Evolutionary conservation across 2,888 invertebrate species (phyloP).

Genomic region (Sarcophaga caerulescens): DNA sequence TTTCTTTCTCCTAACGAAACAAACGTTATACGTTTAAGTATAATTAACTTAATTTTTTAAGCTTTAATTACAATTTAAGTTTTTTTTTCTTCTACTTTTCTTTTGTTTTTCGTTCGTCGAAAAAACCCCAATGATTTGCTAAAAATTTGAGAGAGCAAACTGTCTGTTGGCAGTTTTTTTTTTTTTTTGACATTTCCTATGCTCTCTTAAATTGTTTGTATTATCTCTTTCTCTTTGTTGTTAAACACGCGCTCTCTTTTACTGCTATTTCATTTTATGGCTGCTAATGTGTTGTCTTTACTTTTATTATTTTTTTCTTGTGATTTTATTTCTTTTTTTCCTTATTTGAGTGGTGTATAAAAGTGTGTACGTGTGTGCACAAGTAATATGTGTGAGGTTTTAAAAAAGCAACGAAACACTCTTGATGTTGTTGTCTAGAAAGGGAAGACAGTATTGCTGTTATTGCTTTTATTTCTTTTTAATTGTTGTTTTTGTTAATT

Average conservation of each 20-base stretch:
- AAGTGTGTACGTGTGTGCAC: neutral
- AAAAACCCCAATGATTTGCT: conserved; percentile 49
- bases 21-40: too few species aligned
- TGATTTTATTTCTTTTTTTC: conserved; percentile 35
- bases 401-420: neutral
- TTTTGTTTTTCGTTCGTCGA: neutral
- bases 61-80: neutral
- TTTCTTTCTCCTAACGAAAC: neutral
- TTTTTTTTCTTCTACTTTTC: neutral
- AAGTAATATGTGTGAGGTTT: conserved; percentile 27
- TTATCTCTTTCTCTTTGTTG: conserved; percentile 11
- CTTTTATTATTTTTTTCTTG: neutral
- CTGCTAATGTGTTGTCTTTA: neutral
- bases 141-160: conserved; percentile 57
- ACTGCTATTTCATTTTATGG: conserved; percentile 2
- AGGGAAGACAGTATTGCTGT: conserved; percentile 38
- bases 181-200: conserved; percentile 3
- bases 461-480: conserved; percentile 2
- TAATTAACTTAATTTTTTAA: neutral
- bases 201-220: neutral
- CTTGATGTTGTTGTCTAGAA: conserved; percentile 35
- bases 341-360: conserved; percentile 11
- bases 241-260: conserved; percentile 22
- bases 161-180: neutral
- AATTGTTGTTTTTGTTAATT: neutral